Evolutionary conservation across 2,113 vertebrate species (phyloP).

Genomic region (Holacanthus passer): DNA sequence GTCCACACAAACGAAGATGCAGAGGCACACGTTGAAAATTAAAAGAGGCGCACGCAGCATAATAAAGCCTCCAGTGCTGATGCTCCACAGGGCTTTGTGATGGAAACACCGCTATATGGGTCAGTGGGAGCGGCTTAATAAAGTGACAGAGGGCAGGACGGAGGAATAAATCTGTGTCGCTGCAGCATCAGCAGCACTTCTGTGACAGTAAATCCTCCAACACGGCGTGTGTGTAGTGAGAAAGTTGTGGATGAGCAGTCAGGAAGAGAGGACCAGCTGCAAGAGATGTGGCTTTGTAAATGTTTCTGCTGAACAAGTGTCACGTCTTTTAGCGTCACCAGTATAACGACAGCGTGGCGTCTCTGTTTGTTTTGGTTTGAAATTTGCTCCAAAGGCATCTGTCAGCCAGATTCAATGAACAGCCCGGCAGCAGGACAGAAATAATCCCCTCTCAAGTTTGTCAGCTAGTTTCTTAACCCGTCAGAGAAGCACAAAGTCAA

Average conservation of each 20-base stretch:
- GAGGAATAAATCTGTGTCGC: slow-evolving; percentile 58
- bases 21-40: background rate
- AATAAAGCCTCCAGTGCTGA: slow-evolving; percentile 51
- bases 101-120: slow-evolving; percentile 69
- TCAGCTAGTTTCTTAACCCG: slow-evolving; percentile 35
- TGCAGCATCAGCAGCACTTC: slow-evolving; percentile 55
- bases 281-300: background rate
- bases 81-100: slow-evolving; percentile 55
- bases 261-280: background rate
- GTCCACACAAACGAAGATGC: background rate
- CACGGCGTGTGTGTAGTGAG: background rate
- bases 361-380: slow-evolving; percentile 22
- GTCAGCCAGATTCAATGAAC: slow-evolving; percentile 33
- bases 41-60: slow-evolving; percentile 2
- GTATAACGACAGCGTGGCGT: background rate
- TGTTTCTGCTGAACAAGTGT: background rate
- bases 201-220: slow-evolving; percentile 17
- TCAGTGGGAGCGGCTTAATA: slow-evolving; percentile 71
- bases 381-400: slow-evolving; percentile 21
- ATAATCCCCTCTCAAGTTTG: slow-evolving; percentile 54
- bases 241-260: background rate
- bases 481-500: slow-evolving; percentile 27
- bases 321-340: background rate
- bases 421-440: slow-evolving; percentile 37
- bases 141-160: slow-evolving; percentile 60